A percentile compares a stretch with the other conserved stretches of the same genome.
Conservation (phyloP, 2,113 vertebrate genomes). For the Mobula hypostoma region DNA sequence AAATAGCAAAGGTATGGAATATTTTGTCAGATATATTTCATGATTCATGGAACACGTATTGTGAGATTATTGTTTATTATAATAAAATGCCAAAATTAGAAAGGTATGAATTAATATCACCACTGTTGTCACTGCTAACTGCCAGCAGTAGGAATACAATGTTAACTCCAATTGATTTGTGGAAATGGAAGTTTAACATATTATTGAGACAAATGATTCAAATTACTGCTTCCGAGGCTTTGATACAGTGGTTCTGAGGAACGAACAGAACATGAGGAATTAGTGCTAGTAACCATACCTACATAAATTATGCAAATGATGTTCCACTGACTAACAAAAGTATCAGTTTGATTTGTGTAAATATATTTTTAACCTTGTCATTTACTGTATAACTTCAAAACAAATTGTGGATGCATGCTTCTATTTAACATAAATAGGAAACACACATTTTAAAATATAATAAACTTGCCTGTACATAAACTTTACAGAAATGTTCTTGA, state of each 20-base stretch:
- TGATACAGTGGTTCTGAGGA: conserved; percentile 4
- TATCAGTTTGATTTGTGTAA: neutral
- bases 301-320: conserved; percentile 28
- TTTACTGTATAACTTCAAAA: neutral
- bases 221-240: conserved; percentile 1
- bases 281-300: neutral
- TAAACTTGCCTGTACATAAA: neutral
- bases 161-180: neutral
- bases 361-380: neutral
- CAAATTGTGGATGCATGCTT: neutral
- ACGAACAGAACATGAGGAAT: neutral
- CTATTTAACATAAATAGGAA: neutral
- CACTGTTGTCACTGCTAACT: neutral
- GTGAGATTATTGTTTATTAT: neutral
- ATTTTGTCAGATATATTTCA: neutral
- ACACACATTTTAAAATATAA: neutral
- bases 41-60: neutral
- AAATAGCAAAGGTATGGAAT: neutral
- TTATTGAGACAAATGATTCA: conserved; percentile 30
- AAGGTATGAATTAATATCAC: neutral
- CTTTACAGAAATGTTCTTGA: neutral
- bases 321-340: conserved; percentile 2
- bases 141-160: neutral
- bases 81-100: conserved; percentile 12
- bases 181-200: neutral